A percentile compares a stretch with the other conserved stretches of the same genome.
Conservation (phyloP, 37 sponge, comb jelly and placozoan species). For the Petrosia ficiformis region DNA sequence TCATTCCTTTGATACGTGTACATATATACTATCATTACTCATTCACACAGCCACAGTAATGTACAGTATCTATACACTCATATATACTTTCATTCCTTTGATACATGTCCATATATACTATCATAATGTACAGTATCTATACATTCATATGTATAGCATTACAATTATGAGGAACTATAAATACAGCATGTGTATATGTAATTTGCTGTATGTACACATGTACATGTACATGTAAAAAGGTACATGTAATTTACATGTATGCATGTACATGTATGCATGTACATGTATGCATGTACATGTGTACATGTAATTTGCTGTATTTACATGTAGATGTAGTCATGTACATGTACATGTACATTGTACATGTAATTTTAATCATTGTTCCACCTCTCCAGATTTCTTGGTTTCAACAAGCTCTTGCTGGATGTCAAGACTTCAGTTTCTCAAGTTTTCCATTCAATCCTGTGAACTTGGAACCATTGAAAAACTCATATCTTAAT, state of each 20-base stretch:
- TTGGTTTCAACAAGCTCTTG: constrained; percentile 76
- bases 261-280: no score
- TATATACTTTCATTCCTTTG: constrained; percentile 6
- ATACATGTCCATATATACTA: neutral
- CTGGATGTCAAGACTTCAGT: constrained; percentile 82
- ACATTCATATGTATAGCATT: neutral
- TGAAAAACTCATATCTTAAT: constrained; percentile 22
- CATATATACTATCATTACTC: no score
- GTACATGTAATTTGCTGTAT: no score
- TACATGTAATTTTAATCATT: neutral
- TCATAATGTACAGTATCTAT: no score
- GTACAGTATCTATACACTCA: neutral
- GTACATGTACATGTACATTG: neutral
- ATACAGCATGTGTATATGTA: no score
- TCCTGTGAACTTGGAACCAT: constrained; percentile 47
- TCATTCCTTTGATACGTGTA: neutral
- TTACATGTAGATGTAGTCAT: no score
- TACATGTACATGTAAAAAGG: no score
- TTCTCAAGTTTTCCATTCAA: constrained; percentile 72
- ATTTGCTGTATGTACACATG: no score
- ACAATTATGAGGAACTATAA: no score
- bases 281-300: no score
- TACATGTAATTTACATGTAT: no score
- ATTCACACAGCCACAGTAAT: no score
- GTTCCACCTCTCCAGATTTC: constrained; percentile 34